Base-by-base conservation (phyloP, 2,113 vertebrate species). In the Gallinago media region DNA sequence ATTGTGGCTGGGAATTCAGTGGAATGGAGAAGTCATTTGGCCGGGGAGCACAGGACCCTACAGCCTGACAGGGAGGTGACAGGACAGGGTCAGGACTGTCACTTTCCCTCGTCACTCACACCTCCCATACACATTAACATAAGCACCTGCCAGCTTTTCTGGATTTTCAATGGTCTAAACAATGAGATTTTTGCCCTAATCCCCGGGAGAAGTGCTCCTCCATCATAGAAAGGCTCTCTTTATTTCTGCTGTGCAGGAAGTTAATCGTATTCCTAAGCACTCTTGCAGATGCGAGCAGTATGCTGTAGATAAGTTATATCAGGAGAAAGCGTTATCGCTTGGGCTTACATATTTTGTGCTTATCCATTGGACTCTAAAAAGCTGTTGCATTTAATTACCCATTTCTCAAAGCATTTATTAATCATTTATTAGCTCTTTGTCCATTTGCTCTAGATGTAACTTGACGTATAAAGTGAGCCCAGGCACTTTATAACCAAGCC, bases 331-430 rank as follows among this genome's bases (percentile, higher is more conserved):
- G 2, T 88, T 95, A 96, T 92, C 83, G 0, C 86, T 80, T 29
- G 79, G 78, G 67, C 90, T 96, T 95, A 94, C 88, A 42, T 63
- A 96, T 91, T 93, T 93, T 92, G 74, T 83, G 67, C 88, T 92
- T 88, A 94, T 79, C 95, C 12, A 0, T 17, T 81, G 92, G 88
- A 59, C 82, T 93, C 78, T 83, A 62, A 86, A 85, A 95, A 93
- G 82, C 85, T 77, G 65, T 90, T 93, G 78, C 52, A 67, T 95
- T 94, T 93, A 96, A 91, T 95, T 89, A 91, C n/a, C 62, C 62
- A 79, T 88, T 89, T 85, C 89, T 94, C 88, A 92, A 85, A 94
- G 67, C 71, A 34, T 94, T 95, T 93, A 94, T 85, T 94, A 77
- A 89, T 95, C 12, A 74, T 91, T 87, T 96, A 80, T 95, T 93